Evolutionary conservation across 1,140 invertebrate genomes (phyloP), one percentile per base, ranked within the genome.

Genomic region (Bombus superbus): DNA sequence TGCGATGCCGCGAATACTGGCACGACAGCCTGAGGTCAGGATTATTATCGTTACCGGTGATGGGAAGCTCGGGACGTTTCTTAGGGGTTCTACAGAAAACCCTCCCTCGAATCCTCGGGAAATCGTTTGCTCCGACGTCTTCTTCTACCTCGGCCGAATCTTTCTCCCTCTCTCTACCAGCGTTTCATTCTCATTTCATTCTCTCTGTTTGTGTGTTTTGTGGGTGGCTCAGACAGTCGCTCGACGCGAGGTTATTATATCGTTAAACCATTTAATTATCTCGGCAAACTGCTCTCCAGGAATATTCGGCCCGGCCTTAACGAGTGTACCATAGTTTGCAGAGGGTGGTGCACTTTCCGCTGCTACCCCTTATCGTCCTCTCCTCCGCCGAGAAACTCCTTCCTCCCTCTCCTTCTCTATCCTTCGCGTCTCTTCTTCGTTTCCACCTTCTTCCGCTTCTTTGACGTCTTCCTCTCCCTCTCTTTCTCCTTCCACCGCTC

Each of bases 261-360:
- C 94, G 94, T 95, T 94, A 94, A 95, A 93, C 94, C 94, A 95
- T 95, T 95, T 95, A 95, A 95, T 95, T 95, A 95, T 94, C 94
- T 95, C 94, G 92, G 94, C 92, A 95, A 95, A 95, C 94, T 94
- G 93, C 94, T 95, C 90, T 83, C 89, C 86, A 91, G n/a, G 94
- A 94, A 94, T 95, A 94, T 94, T 94, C 93, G 91, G 91, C 86
- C 80, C 88, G 83, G 86, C 86, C 89, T 92, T 93, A 93, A 93
- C 92, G 89, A 92, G 90, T 93, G 92, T 92, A 91, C 90, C n/a
- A 92, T 87, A 89, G 79, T 86, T 83, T 47, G 81, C 78, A 66
- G 62, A 78, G 79, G 66, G 73, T 66, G 79, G 78, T 74, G 73
- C 77, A 38, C 47, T 57, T 73, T n/a, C 44, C 66, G 53, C 66